Evolutionary conservation across 2,888 invertebrate genomes (phyloP), one percentile per base, ranked within the genome.

Genomic region (Nesidiocoris tenuis): DNA sequence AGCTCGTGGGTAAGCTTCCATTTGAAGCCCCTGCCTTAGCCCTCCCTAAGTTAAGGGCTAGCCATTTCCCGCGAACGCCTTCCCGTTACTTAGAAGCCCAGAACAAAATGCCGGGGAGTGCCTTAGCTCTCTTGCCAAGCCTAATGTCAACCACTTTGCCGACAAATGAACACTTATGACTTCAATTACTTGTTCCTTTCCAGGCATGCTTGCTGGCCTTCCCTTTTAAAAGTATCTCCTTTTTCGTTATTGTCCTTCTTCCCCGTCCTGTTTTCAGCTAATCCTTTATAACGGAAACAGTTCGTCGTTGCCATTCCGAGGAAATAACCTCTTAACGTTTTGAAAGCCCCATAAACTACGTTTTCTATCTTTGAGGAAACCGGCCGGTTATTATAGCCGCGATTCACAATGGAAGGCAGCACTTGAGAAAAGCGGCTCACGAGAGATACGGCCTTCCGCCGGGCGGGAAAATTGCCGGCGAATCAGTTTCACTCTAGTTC

Each of bases 111-210:
- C 12, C n/a, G n/a, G n/a, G n/a, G n/a, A 39, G 39, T 39, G 39
- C 39, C 3, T 39, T 12, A 39, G 39, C 39, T 39, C 39, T 39
- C 12, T 39, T 39, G 5, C 25, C 65, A 64, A 19, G 70, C 70
- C 59, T 70, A 70, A 21, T 70, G 70, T 70, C 70, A 70, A 21
- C 18, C 56, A 18, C 24, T 25, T 70, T 54, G 17, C 22, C 57
- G 70, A 70, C 70, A 70, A 70, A 70, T 70, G 70, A 70, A 70
- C 70, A 70, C 70, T 70, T 70, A 70, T 70, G 70, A 70, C 70
- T 70, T 70, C 70, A 70, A 70, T 70, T 70, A 70, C 24, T 7
- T 18, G 17, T 56, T 67, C 22, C 39, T n/a, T 39, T 12, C 39
- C 39, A 12, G 39, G 12, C 67, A 22, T 22, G 22, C 12, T 56